Percentiles rank a stretch among this genome's conserved stretches.
phyloP scores from a whole-genome alignment of 2,113 vertebrate genomes.

The Nothobranchius furzeri region DNA sequence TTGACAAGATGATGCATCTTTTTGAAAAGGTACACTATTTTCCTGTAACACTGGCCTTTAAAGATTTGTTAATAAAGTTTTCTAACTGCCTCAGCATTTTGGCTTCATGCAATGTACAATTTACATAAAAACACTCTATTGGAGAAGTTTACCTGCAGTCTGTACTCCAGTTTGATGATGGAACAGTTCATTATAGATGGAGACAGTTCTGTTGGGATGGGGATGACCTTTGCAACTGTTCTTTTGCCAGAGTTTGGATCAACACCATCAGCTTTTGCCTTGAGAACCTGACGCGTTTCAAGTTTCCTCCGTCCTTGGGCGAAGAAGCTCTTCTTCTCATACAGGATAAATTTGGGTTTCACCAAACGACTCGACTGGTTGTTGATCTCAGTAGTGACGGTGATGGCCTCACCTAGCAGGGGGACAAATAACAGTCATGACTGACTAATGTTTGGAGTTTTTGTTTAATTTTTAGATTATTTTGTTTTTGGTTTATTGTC shows the following conservation, averaged over 20 bases:
- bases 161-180: conserved; percentile 70
- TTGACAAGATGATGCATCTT: too few species aligned
- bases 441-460: too few species aligned
- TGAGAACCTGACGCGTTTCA: conserved; percentile 16
- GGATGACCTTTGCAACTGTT: conserved; percentile 45
- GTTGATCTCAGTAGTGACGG: conserved; percentile 40
- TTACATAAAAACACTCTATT: background rate
- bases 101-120: too few species aligned
- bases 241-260: conserved; percentile 5
- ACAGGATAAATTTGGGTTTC: conserved; percentile 60
- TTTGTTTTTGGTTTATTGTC: too few species aligned
- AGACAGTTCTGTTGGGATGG: conserved; percentile 47
- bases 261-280: conserved; percentile 49
- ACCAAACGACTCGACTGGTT: conserved; percentile 60
- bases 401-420: conserved; percentile 47
- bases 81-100: too few species aligned
- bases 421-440: background rate
- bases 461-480: too few species aligned
- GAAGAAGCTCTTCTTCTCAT: conserved; percentile 63
- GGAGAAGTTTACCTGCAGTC: conserved; percentile 59
- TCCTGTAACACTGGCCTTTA: too few species aligned
- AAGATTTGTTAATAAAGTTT: too few species aligned
- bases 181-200: conserved; percentile 65
- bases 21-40: too few species aligned
- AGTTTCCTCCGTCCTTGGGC: conserved; percentile 47